Evolutionary conservation across 2,888 invertebrate species (phyloP).

Genomic region (Caenorhabditis sp.): DNA sequence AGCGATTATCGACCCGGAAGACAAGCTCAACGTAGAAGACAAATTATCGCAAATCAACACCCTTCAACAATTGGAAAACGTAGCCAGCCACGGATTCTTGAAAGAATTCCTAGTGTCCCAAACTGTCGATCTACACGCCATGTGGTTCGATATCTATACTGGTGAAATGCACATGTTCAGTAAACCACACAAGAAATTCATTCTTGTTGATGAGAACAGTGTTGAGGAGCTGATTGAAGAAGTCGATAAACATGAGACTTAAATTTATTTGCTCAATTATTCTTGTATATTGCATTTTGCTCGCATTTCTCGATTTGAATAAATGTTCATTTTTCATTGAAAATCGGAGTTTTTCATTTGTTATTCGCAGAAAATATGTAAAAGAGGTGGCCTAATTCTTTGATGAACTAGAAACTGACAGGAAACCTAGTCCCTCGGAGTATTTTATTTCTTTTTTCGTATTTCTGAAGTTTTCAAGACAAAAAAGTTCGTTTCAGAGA

Average conservation of each 20-base stretch:
- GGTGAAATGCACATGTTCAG: slow-evolving; percentile 93
- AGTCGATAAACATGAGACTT: slow-evolving; percentile 58
- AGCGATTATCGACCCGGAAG: slow-evolving; percentile 90
- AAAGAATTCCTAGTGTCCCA: slow-evolving; percentile 61
- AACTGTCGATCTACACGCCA: slow-evolving; percentile 75
- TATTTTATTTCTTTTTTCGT: neutral
- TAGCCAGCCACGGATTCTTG: slow-evolving; percentile 68
- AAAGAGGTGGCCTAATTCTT: too few relatives aligned
- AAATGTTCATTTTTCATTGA: too few relatives aligned
- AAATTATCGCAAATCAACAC: slow-evolving; percentile 79
- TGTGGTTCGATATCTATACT: slow-evolving; percentile 97
- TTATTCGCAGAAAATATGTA: too few relatives aligned
- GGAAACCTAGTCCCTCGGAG: too few relatives aligned
- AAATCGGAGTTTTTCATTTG: too few relatives aligned
- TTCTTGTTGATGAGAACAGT: slow-evolving; percentile 85
- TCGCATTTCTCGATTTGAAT: neutral
- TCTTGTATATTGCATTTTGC: neutral
- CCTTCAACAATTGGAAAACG: slow-evolving; percentile 68
- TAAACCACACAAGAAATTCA: slow-evolving; percentile 76
- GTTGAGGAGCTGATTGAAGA: slow-evolving; percentile 82
- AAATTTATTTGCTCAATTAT: slow-evolving; percentile 7
- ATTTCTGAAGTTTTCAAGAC: neutral
- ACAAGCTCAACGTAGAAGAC: slow-evolving; percentile 84
- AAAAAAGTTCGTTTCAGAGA: slow-evolving; percentile 4
- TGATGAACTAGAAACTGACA: too few relatives aligned